Evolutionary conservation across 2,113 vertebrate genomes (phyloP).

Genomic region (Noturus placidus): DNA sequence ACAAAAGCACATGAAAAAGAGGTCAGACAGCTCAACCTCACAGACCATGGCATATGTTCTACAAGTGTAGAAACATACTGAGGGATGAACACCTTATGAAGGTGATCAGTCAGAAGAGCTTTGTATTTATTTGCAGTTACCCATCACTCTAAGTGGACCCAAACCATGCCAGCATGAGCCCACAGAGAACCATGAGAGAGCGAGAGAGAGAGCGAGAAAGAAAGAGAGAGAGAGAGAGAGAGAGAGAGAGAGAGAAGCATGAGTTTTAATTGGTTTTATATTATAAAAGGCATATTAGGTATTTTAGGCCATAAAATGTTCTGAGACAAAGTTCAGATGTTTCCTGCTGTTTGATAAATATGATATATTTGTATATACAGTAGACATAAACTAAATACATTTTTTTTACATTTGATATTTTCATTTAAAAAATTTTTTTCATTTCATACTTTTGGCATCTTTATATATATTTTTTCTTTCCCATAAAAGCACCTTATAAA

Average conservation of each 20-base stretch:
- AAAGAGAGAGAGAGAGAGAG: too few species aligned
- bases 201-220: too few species aligned
- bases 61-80: neutral
- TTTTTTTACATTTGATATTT: too few species aligned
- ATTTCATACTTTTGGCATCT: too few species aligned
- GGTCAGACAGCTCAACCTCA: neutral
- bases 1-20: slow-evolving; percentile 1
- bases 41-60: neutral
- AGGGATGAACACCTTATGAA: neutral
- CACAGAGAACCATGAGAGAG: too few species aligned
- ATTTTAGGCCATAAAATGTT: neutral
- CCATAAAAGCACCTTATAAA: neutral
- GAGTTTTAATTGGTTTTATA: too few species aligned
- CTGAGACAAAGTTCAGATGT: neutral
- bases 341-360: neutral
- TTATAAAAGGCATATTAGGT: too few species aligned
- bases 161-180: neutral
- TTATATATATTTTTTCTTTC: neutral
- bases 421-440: too few species aligned
- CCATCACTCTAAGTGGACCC: neutral
- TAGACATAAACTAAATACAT: too few species aligned
- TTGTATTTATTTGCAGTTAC: neutral
- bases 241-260: too few species aligned
- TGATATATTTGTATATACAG: too few species aligned
- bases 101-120: neutral